A percentile compares a stretch with the other conserved stretches of the same genome.
These are phyloP conservation scores for Apodemus agrarius DNA, from an alignment of 2,797 vertebrate species.

Conservation along the genomic window DNA sequence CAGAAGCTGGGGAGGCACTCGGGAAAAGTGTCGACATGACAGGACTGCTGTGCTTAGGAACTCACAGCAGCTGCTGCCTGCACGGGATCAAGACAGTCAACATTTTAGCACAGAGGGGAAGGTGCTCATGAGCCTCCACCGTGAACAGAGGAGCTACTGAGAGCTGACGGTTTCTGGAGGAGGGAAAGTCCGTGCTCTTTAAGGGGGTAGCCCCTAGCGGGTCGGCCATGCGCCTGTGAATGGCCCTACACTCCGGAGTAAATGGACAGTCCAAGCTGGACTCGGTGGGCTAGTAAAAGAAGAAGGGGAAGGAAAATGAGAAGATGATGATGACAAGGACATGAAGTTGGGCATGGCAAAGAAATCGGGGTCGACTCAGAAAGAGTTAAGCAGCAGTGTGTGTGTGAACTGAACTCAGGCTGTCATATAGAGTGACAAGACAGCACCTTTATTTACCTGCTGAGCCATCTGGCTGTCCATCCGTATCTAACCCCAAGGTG, in stretches of 20 bases:
- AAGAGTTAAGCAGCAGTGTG: neutral
- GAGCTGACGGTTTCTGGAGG: neutral
- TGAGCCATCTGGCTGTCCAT: neutral
- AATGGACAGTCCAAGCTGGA: neutral
- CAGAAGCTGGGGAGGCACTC: neutral
- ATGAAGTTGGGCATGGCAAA: neutral
- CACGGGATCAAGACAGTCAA: no score
- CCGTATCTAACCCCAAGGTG: neutral
- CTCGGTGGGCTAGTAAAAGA: neutral
- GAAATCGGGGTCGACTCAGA: neutral
- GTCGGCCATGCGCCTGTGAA: neutral
- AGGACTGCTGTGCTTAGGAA: neutral
- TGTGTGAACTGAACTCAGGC: neutral
- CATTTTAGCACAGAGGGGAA: neutral
- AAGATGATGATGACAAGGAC: neutral
- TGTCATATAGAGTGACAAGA: neutral
- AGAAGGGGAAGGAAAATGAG: neutral
- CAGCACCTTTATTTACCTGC: neutral
- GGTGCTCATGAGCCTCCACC: no score
- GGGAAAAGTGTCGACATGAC: neutral
- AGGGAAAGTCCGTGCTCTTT: neutral
- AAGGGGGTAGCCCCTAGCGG: neutral
- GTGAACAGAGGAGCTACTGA: neutral
- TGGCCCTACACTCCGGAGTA: neutral
- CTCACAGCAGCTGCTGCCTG: neutral